These are phyloP conservation scores for Dolichotis patagonum DNA, from an alignment of 2,113 vertebrate genomes.

Conservation along the genomic window DNA sequence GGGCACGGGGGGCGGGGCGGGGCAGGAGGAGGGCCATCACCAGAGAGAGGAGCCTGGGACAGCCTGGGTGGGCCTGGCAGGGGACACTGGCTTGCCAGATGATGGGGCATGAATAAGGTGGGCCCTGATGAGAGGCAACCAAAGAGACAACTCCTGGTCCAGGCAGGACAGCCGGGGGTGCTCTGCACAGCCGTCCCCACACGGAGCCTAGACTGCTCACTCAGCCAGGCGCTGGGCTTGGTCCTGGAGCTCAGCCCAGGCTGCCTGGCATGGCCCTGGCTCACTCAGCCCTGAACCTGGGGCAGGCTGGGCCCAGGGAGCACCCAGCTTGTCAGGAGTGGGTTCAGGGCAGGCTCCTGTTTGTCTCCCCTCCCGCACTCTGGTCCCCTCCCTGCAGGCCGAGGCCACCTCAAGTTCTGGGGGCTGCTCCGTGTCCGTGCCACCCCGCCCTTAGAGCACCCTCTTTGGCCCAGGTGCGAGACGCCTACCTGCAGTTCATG, in stretches of 20 bases:
- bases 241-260: not conserved
- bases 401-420: not conserved
- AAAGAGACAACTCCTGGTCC: not conserved
- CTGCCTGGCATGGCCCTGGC: not conserved
- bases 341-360: accelerated
- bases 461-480: constrained; percentile 88
- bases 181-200: not conserved
- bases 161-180: not conserved
- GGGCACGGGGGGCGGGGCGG: not conserved
- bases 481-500: constrained; percentile 97
- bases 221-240: not conserved
- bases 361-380: not conserved
- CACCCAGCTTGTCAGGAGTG: too few species aligned
- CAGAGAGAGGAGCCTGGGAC: not conserved
- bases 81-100: not conserved
- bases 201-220: not conserved
- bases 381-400: not conserved
- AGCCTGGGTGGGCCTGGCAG: not conserved
- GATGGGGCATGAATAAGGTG: accelerated
- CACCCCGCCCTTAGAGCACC: accelerated
- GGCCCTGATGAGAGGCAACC: not conserved
- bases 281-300: accelerated
- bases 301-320: accelerated
- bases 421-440: not conserved
- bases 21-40: not conserved